These are phyloP conservation scores for Pentamera pediparva DNA, from an alignment of 53 echinoderm and acorn worm genomes.

Conservation along the genomic window DNA sequence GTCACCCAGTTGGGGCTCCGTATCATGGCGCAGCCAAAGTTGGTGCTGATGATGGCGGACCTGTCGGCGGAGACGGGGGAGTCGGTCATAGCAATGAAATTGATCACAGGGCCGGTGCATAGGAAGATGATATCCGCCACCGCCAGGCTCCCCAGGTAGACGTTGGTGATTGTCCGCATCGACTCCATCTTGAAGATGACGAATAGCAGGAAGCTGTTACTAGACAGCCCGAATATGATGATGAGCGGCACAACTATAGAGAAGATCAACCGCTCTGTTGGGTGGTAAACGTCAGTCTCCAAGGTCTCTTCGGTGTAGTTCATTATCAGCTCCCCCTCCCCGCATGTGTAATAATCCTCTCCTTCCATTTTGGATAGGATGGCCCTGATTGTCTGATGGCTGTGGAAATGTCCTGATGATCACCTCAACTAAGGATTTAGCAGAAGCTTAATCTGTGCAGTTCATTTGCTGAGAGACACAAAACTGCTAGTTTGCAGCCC, in stretches of 20 bases:
- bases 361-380: no score
- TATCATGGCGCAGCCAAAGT: conserved; percentile 14
- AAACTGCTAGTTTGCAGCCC: no score
- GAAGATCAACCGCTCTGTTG: conserved; percentile 8
- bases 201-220: conserved; percentile 39
- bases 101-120: conserved; percentile 5
- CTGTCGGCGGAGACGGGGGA: conserved; percentile 22
- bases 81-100: neutral
- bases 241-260: conserved; percentile 44
- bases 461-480: no score
- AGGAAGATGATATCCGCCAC: conserved; percentile 43
- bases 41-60: neutral
- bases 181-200: conserved; percentile 38
- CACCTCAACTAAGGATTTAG: no score
- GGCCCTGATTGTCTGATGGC: no score
- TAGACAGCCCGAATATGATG: conserved; percentile 25
- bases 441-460: no score
- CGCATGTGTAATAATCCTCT: no score
- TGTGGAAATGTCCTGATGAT: no score
- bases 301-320: neutral
- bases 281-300: neutral
- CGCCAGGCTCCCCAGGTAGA: conserved; percentile 43
- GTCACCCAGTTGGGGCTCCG: neutral
- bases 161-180: conserved; percentile 48
- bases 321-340: no score